A percentile compares a stretch with the other conserved stretches of the same genome.
Evolutionary conservation across 2,113 vertebrate genomes (phyloP).

Genomic region (Plectropomus leopardus): DNA sequence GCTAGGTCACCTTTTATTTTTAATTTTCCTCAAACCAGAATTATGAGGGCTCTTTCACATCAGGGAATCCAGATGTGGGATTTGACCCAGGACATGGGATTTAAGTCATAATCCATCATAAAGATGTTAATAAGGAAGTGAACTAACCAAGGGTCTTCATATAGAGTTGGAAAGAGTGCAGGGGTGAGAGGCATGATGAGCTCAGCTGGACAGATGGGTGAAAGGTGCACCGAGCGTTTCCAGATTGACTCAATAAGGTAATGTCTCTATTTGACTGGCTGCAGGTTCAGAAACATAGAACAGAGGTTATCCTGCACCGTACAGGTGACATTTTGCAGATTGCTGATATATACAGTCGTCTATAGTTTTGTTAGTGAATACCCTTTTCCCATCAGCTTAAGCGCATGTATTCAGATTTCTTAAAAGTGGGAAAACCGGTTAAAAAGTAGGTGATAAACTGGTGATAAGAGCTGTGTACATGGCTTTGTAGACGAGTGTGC

Average conservation of each 20-base stretch:
- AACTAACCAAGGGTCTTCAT: slow-evolving; percentile 37
- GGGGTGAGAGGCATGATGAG: slow-evolving; percentile 18
- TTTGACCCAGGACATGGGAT: slow-evolving; percentile 52
- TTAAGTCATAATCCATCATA: slow-evolving; percentile 60
- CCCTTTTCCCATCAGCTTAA: no score
- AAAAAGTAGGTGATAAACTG: no score
- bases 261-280: slow-evolving; percentile 39
- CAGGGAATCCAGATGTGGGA: slow-evolving; percentile 69
- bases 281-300: background rate
- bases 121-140: slow-evolving; percentile 62
- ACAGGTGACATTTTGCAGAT: background rate
- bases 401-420: no score
- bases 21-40: slow-evolving; percentile 56
- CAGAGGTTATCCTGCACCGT: background rate
- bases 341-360: background rate
- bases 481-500: no score
- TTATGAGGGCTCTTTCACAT: slow-evolving; percentile 54
- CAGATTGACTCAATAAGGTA: slow-evolving; percentile 51
- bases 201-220: slow-evolving; percentile 56
- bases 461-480: no score
- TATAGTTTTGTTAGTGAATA: background rate
- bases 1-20: slow-evolving; percentile 50
- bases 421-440: no score
- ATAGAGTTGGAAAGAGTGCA: slow-evolving; percentile 33
- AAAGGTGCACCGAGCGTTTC: slow-evolving; percentile 53